Base-by-base conservation (phyloP, 2,113 vertebrate species). In the Paradoxurus hermaphroditus region DNA sequence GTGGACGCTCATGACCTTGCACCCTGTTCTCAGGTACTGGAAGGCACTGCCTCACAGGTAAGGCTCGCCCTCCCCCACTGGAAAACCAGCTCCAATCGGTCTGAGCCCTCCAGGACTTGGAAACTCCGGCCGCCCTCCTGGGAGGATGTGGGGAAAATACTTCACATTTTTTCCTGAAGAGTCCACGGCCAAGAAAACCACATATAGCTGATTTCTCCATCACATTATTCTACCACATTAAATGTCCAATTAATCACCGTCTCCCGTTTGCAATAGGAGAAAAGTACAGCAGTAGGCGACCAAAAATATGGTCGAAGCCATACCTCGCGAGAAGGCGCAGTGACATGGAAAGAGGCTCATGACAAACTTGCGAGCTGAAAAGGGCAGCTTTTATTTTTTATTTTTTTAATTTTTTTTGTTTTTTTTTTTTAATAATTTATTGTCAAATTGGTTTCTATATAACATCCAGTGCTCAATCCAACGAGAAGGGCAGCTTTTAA, bases 61-160 rank as follows among this genome's bases (percentile, higher is more conserved):
- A 95, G 73, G 27, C 12, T 77, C 44, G 15, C 4, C 9, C 12
- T 62, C n/a, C 5, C 14, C 41, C 10, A 0, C 0, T 53, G 70
- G 84, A 78, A 92, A 73, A 53, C 59, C 7, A 79, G 72, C 83
- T 81, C 63, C n/a, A 13, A 27, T 86, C 72, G 79, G 75, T 70
- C 70, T 29, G 62, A 75, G 53, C 87, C 87, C 85, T 94, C 82
- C 21, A 65, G 72, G 34, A 31, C 68, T 73, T 73, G 53, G 59
- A 95, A 51, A 19, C 53, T 79, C 39, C 56, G 29, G 62, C 83
- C 1, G 29, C 34, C 29, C n/a, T 95, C 78, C 83, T 51, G 89
- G 85, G 94, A 97, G 97, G 97, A 98, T 97, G 95, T 97, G 95
- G 97, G 81, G 5, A 92, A 97, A 96, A 98, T 98, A 88, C 51